phyloP scores from a whole-genome alignment of 2,113 vertebrate genomes.

The Psammodynastes pulverulentus region DNA sequence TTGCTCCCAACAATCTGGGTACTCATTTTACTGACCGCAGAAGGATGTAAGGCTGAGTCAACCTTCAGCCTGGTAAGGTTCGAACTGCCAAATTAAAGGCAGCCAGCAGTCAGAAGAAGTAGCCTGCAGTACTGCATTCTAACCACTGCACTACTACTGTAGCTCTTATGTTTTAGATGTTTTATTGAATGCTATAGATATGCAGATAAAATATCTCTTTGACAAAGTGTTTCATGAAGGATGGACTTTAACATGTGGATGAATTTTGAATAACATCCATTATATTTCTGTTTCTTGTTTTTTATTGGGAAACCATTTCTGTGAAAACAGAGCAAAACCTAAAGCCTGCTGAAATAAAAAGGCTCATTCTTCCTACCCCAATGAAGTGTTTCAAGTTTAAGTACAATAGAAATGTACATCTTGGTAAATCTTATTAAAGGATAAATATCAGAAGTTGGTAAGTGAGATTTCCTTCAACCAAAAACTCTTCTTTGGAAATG shows the following conservation, averaged over 20 bases:
- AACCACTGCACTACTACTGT: no score
- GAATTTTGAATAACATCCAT: constrained; percentile 49
- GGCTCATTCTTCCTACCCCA: constrained; percentile 26
- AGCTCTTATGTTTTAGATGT: no score
- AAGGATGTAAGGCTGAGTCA: no score
- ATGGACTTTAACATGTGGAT: constrained; percentile 33
- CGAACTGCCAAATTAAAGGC: no score
- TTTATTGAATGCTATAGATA: background rate
- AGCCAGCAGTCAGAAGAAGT: no score
- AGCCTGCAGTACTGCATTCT: no score
- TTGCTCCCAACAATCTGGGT: no score
- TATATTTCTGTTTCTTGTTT: constrained; percentile 44
- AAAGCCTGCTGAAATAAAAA: background rate
- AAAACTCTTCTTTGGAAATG: constrained; percentile 72
- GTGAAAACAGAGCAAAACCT: background rate
- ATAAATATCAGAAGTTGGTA: constrained; percentile 65
- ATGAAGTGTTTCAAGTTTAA: constrained; percentile 67
- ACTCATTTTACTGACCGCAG: no score
- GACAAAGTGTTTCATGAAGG: constrained; percentile 6
- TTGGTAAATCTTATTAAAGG: constrained; percentile 67
- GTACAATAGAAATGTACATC: constrained; percentile 70
- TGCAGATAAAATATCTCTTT: background rate
- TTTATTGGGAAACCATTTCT: background rate
- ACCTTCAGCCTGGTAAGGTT: no score
- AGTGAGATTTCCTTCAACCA: constrained; percentile 73